Base-by-base conservation (phyloP, 2,797 vertebrate genomes). In the Danio albolineatus region DNA sequence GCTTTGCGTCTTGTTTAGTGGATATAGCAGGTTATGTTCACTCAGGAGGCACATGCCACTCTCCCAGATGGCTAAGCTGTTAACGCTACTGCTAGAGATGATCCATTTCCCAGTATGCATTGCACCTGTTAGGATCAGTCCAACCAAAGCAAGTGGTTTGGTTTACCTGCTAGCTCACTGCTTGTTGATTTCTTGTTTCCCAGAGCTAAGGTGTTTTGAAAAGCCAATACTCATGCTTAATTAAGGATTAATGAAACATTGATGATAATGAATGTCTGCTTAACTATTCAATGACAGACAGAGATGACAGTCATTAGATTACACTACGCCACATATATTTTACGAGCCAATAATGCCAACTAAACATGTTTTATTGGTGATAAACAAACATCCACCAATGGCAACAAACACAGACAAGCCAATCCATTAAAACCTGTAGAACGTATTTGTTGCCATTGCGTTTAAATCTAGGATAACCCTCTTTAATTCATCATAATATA, bases 31-130 rank as follows among this genome's bases (percentile, higher is more conserved):
- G 60, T 57, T 73, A 69, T 54, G n/a, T 80, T 79, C 57, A 10
- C 7, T 4, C 43, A 60, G 10, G 57, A 74, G 56, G 71, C 65
- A 79, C 64, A 21, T 57, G 72, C 77, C 62, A 62, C 9, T 7
- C 49, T 79, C 14, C 71, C 76, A 83, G 71, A 85, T 80, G 67
- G 59, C 75, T 79, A 85, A 79, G 79, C 84, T 60, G 76, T 75
- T 85, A 85, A 81, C 39, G 7, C 84, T 60, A 48, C 64, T 78
- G 79, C 73, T 62, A n/a, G 71, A 83, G 66, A 67, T 85, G 81
- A 81, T 81, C 72, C 70, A 64, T 48, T 67, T 67, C 78, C 64
- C 70, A 78, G 48, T 49, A 64, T 75, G 64, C 69, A 65, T 43
- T 46, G 71, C 76, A 79, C 67, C 76, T 70, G 71, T 79, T 71